These are phyloP conservation scores for Diaperis boleti DNA, from an alignment of 2,888 invertebrate species.

Conservation along the genomic window DNA sequence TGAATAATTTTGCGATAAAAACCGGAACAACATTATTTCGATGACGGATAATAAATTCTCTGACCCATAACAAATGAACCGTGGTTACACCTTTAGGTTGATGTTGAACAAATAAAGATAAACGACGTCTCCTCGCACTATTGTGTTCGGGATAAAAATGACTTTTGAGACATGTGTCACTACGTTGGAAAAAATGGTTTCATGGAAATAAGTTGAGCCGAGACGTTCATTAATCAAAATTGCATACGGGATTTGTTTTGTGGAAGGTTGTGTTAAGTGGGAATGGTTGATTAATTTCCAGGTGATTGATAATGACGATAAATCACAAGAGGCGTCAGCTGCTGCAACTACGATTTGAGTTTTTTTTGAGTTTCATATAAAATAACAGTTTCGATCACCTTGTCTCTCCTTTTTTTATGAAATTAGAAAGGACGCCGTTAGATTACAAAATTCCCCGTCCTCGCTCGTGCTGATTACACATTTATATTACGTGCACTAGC, in stretches of 20 bases:
- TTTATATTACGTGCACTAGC: constrained; percentile 5
- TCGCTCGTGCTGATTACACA: constrained; percentile 20
- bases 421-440: constrained; percentile 8
- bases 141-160: constrained; percentile 7
- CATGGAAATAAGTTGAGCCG: background rate
- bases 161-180: constrained; percentile 14
- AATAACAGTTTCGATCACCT: too few relatives aligned
- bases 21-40: too few relatives aligned
- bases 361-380: too few relatives aligned
- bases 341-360: constrained; percentile 6
- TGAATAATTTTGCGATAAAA: background rate
- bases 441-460: constrained; percentile 19
- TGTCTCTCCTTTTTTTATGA: too few relatives aligned
- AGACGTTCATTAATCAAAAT: constrained; percentile 4
- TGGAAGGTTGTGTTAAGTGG: constrained; percentile 3
- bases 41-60: background rate
- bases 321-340: constrained; percentile 33
- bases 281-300: constrained; percentile 17
- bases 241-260: constrained; percentile 5
- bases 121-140: background rate
- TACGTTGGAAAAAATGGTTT: constrained; percentile 1
- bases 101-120: constrained; percentile 20
- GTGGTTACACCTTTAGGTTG: background rate
- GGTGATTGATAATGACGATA: constrained; percentile 33
- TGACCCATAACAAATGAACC: background rate